Conservation (phyloP, 2,888 invertebrate genomes). For the Apamea crenata region DNA sequence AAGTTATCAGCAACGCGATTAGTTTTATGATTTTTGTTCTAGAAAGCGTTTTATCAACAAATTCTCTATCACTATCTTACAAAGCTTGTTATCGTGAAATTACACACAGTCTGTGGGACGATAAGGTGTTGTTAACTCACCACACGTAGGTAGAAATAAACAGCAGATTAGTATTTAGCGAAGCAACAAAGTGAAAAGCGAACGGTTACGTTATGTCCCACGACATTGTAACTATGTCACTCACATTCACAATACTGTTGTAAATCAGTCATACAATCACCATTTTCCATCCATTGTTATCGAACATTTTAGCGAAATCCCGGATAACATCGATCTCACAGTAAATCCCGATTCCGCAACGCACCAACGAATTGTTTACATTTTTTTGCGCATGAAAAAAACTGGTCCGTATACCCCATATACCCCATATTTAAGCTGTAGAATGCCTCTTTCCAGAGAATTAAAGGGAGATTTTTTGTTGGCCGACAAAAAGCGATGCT, state of each 20-base stretch:
- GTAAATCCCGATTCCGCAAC: conserved; percentile 60
- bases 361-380: conserved; percentile 84
- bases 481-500: conserved; percentile 79
- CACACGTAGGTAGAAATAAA: conserved; percentile 46
- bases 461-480: conserved; percentile 83
- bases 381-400: conserved; percentile 82
- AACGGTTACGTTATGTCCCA: conserved; percentile 61
- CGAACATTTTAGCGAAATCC: conserved; percentile 65
- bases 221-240: conserved; percentile 65
- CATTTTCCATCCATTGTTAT: conserved; percentile 66
- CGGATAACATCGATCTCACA: conserved; percentile 71
- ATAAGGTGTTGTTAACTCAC: conserved; percentile 39
- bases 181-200: conserved; percentile 46
- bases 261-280: conserved; percentile 58
- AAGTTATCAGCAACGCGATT: conserved; percentile 39
- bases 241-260: conserved; percentile 63
- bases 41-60: conserved; percentile 55
- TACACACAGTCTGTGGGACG: conserved; percentile 30
- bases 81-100: conserved; percentile 43
- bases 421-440: conserved; percentile 74
- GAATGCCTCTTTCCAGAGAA: conserved; percentile 82
- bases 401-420: conserved; percentile 75
- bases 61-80: conserved; percentile 38
- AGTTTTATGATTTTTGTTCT: conserved; percentile 48
- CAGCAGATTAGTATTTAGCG: conserved; percentile 55